Evolutionary conservation across 2,888 invertebrate species (phyloP), one percentile per base, ranked within the genome.

Genomic region (Dasypogon diadema): DNA sequence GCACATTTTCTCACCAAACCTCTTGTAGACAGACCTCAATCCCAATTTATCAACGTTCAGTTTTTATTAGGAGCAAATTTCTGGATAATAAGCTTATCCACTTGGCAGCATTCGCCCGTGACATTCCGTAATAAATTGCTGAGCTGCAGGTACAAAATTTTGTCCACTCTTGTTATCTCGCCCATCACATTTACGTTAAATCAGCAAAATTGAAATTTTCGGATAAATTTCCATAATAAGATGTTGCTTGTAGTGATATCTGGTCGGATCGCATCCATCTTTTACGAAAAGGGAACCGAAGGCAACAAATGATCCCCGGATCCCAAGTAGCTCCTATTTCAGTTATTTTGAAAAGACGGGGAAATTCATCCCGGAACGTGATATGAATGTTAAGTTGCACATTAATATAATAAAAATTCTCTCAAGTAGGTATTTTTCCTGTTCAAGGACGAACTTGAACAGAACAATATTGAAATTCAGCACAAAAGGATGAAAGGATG

Each of bases 141-240:
- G 42, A 42, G 8, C 42, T 42, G 42, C 8, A 0, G 42, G 12
- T 42, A 42, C n/a, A 42, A 42, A 6, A 42, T 42, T 42, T 42
- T 12, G 42, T 42, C 42, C 42, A 42, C n/a, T 12, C 30, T 30
- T 30, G 30, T 42, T 42, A 42, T 42, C 42, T 12, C n/a, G n/a
- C 30, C 30, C 14, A 26, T 14, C 60, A 37, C 37, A 21, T 60
- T 60, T 60, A 34, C 26, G 34, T 60, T 18, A 60, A 60, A 60
- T 60, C 60, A 60, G 60, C 37, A 60, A 60, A 60, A 60, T 60
- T 60, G 60, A 60, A 60, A 60, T 21, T 60, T 60, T 37, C 26
- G 60, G 60, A 60, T 60, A 37, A 60, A 60, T 60, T 60, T 42
- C 34, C 60, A 60, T 60, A 60, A 60, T 3, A 12, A n/a, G 42